These are phyloP conservation scores for Montipora capitata DNA, from an alignment of 92 coral and sea anemone genomes.

Conservation along the genomic window DNA sequence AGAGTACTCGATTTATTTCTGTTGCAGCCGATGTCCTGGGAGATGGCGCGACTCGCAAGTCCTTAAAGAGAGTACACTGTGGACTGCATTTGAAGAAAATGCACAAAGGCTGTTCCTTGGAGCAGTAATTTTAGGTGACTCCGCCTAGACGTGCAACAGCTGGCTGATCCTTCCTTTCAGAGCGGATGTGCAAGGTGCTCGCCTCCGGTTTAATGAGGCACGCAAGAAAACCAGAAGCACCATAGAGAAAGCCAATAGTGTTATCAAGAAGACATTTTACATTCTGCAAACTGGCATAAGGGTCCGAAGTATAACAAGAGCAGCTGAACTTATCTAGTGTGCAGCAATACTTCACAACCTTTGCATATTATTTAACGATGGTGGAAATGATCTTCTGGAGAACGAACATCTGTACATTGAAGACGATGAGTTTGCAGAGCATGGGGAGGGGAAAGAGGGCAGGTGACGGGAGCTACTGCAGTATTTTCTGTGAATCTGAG, in stretches of 20 bases:
- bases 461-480: not conserved
- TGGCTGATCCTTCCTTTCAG: slow-evolving; percentile 29
- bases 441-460: not conserved
- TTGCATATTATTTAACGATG: slow-evolving; percentile 54
- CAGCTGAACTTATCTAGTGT: slow-evolving; percentile 59
- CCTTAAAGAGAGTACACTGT: slow-evolving; percentile 39
- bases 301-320: slow-evolving; percentile 48
- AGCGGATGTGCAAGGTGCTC: slow-evolving; percentile 17
- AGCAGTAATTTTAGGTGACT: slow-evolving; percentile 32
- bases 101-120: slow-evolving; percentile 28
- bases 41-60: slow-evolving; percentile 40
- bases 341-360: slow-evolving; percentile 60
- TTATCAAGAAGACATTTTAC: slow-evolving; percentile 35
- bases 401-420: not conserved
- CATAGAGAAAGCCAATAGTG: slow-evolving; percentile 36
- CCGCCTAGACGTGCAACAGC: slow-evolving; percentile 37
- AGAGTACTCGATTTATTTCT: slow-evolving; percentile 36
- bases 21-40: slow-evolving; percentile 11
- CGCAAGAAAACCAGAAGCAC: slow-evolving; percentile 49
- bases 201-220: slow-evolving; percentile 42
- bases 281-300: slow-evolving; percentile 6
- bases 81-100: slow-evolving; percentile 50
- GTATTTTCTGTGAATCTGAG: not conserved
- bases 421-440: not conserved
- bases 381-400: slow-evolving; percentile 36